Base-by-base conservation (phyloP, 2,113 vertebrate genomes). In the Osmerus eperlanus region DNA sequence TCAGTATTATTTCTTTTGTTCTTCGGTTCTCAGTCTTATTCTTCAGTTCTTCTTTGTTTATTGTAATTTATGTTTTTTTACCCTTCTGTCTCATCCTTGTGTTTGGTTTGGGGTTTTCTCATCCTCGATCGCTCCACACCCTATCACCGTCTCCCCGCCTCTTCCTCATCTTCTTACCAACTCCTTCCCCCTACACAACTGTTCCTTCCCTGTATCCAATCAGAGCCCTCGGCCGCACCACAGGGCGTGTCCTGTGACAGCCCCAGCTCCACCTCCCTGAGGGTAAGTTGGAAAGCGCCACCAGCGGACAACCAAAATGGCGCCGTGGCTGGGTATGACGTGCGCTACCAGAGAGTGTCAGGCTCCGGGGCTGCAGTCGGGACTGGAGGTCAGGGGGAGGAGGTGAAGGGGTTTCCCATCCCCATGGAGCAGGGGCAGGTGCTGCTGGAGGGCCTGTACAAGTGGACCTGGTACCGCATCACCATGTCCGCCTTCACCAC, bases 401-500 rank as follows among this genome's bases (percentile, higher is more conserved):
- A 85, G 73, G 53, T 89, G 87, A 94, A 93, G 91, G 92, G 94
- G 87, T 93, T 91, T 80, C 89, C 89, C 84, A 91, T 96, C 83
- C 90, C 93, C 56, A 91, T 94, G 77, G 87, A 83, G 65, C 89
- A 89, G 87, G 93, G 89, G 32, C 91, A 94, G 76, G 91, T 93
- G 80, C 85, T 94, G 16, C 85, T 98, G 86, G 93, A 94, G 80
- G 85, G 92, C 28, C 89, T 98, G 92, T 92, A 95, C 88, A 97
- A 97, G 87, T 99, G 96, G 96, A 97, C 94, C n/a, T 92, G 93
- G 87, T 97, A 98, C 85, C 93, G 92, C 75, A 85, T 98, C 83
- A 94, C 93, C 3, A 78, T 95, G 59, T 91, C 94, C 74, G 95
- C 94, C 21, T 92, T 91, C 80, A 96, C 95, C 58, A 82, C 92